These are phyloP conservation scores for Altica lythri DNA, from an alignment of 2,888 invertebrate genomes.

Conservation along the genomic window DNA sequence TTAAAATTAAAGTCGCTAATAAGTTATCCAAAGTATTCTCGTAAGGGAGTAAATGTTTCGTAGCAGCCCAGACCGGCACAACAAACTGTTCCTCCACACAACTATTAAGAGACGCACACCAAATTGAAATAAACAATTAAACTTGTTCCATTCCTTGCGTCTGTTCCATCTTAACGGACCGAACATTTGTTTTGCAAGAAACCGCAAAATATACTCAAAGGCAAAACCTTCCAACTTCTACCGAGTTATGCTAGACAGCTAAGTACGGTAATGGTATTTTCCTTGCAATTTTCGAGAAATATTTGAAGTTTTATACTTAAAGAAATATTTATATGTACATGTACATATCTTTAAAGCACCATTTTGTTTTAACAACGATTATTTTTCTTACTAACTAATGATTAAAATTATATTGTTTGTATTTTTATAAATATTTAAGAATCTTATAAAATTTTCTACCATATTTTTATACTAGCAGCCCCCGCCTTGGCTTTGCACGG, in stretches of 20 bases:
- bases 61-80: slow-evolving; percentile 37
- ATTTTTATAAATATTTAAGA: too few species aligned
- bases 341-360: too few species aligned
- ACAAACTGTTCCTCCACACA: slow-evolving; percentile 44
- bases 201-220: slow-evolving; percentile 33
- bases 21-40: slow-evolving; percentile 50
- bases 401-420: too few species aligned
- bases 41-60: slow-evolving; percentile 48
- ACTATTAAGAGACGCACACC: slow-evolving; percentile 49
- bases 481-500: too few species aligned
- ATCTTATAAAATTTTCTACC: too few species aligned
- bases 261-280: slow-evolving; percentile 14
- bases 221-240: slow-evolving; percentile 24
- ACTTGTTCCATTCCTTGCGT: slow-evolving; percentile 43
- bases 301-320: too few species aligned
- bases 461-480: too few species aligned
- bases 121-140: slow-evolving; percentile 51
- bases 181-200: slow-evolving; percentile 34
- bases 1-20: slow-evolving; percentile 50
- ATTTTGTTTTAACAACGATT: too few species aligned
- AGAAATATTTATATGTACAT: too few species aligned
- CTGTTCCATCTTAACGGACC: slow-evolving; percentile 31
- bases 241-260: slow-evolving; percentile 15
- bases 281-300: slow-evolving; percentile 3
- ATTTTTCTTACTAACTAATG: too few species aligned